Percentiles rank a stretch among this genome's conserved stretches.
Evolutionary conservation across 2,113 vertebrate genomes (phyloP).

Genomic region (Phylloscopus whistleri): DNA sequence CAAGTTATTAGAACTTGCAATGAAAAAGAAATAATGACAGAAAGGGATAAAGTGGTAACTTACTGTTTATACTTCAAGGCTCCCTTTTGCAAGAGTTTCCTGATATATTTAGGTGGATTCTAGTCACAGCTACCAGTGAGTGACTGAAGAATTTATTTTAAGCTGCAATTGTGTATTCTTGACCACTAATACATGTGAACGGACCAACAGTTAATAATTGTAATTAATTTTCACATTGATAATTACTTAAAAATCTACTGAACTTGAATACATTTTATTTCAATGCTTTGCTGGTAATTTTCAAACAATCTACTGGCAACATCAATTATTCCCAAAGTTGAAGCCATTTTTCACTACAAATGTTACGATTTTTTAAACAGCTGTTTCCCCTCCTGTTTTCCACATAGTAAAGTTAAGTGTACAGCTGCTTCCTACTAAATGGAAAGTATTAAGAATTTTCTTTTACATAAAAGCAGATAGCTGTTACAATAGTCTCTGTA

Average conservation of each 20-base stretch:
- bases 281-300: neutral
- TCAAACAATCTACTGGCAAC: neutral
- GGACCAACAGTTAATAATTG: neutral
- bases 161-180: neutral
- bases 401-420: neutral
- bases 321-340: neutral
- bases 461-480: neutral
- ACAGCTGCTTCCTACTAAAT: conserved; percentile 17
- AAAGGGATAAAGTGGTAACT: neutral
- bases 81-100: neutral
- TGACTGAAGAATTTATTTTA: neutral
- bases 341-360: neutral
- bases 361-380: neutral
- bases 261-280: neutral
- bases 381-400: neutral
- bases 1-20: neutral
- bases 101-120: neutral
- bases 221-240: neutral
- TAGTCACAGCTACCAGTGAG: neutral
- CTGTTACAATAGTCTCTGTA: neutral
- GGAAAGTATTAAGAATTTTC: neutral
- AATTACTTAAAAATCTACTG: neutral
- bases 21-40: neutral
- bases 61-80: neutral
- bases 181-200: neutral